Evolutionary conservation across 2,113 vertebrate genomes (phyloP).

Genomic region (Pardalotus punctatus): DNA sequence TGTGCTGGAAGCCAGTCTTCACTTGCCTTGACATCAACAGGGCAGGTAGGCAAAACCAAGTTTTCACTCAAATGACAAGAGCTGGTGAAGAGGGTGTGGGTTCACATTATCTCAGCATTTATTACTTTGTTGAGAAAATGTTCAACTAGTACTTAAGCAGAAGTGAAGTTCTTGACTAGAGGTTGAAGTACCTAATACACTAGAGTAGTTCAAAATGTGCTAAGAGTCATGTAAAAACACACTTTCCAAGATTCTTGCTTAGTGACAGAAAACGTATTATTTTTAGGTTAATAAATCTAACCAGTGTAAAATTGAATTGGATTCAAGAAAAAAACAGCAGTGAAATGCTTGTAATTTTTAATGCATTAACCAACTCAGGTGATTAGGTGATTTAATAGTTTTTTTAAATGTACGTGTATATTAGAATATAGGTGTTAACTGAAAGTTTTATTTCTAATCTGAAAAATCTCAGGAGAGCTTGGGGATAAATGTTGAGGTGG

Average conservation of each 20-base stretch:
- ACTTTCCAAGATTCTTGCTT: not conserved
- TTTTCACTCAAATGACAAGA: not conserved
- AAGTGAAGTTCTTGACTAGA: not conserved
- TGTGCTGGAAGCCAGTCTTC: slow-evolving; percentile 87
- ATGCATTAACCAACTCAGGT: not conserved
- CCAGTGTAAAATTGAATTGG: not conserved
- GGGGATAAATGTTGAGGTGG: not conserved
- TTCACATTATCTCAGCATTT: not conserved
- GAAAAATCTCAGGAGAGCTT: not conserved
- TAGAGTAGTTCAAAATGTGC: not conserved
- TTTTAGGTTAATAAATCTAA: not conserved
- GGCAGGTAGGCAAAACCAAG: slow-evolving; percentile 72
- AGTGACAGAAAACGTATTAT: not conserved
- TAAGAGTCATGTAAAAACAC: not conserved
- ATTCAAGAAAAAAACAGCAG: not conserved
- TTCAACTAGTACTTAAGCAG: not conserved
- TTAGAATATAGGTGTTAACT: not conserved
- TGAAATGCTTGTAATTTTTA: not conserved
- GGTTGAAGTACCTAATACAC: not conserved
- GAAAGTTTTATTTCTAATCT: not conserved
- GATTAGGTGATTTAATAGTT: not conserved
- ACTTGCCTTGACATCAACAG: slow-evolving; percentile 83
- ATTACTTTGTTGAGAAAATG: not conserved
- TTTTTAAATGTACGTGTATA: not conserved
- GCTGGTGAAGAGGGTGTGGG: not conserved